These are phyloP conservation scores for Amphiduros pacificus DNA, from an alignment of 2,888 invertebrate genomes.

Conservation along the genomic window DNA sequence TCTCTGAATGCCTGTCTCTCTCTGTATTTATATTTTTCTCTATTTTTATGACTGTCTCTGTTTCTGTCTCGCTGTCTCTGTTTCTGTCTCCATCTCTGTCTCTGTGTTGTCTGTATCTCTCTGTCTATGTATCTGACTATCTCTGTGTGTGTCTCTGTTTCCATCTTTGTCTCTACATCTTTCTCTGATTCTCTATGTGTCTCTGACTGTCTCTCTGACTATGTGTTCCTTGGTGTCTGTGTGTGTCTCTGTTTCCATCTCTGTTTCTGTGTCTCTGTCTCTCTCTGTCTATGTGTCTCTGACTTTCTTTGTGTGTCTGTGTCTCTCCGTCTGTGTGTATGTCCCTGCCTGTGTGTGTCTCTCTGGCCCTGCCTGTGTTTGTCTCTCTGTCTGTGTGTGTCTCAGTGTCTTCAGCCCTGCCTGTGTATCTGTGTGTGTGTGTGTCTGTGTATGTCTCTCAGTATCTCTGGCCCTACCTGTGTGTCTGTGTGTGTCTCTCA, in stretches of 20 bases:
- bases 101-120: too few relatives aligned
- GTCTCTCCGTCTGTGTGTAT: not conserved
- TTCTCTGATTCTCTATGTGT: not conserved
- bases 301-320: not conserved
- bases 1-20: too few relatives aligned
- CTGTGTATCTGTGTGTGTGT: not conserved
- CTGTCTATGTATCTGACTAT: too few relatives aligned
- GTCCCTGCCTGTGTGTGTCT: not conserved
- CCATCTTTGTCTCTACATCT: not conserved
- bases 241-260: not conserved
- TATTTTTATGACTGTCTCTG: too few relatives aligned
- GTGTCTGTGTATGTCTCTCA: not conserved
- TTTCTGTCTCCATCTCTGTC: too few relatives aligned
- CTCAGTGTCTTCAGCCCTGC: too few relatives aligned
- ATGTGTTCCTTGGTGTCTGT: not conserved
- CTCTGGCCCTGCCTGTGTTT: not conserved
- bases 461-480: not conserved
- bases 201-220: not conserved
- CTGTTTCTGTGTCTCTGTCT: not conserved
- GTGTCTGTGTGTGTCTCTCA: not conserved
- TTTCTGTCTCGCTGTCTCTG: too few relatives aligned
- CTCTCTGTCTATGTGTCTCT: not conserved
- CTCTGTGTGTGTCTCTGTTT: not conserved
- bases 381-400: not conserved
- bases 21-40: too few relatives aligned